Conservation (phyloP, 2,888 invertebrate genomes). For the Boloria euphrosyne region DNA sequence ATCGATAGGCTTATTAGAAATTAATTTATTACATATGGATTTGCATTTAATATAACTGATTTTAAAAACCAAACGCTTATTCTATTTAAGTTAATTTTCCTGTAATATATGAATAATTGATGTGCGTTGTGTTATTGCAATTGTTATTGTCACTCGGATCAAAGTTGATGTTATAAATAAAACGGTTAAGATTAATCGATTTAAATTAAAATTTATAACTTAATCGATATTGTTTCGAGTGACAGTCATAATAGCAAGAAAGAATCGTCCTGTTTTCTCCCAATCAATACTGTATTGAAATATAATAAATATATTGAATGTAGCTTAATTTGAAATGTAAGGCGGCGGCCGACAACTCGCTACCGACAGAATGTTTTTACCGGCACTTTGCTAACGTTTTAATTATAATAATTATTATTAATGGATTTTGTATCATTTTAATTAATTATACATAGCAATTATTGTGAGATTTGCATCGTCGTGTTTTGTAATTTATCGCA, state of each 20-base stretch:
- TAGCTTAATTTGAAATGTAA: constrained; percentile 7
- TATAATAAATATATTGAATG: neutral
- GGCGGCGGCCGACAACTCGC: constrained; percentile 33
- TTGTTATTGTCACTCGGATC: no score
- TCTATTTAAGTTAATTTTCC: constrained; percentile 10
- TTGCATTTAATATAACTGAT: constrained; percentile 10
- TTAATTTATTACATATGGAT: constrained; percentile 22
- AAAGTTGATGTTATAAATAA: no score
- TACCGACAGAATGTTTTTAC: constrained; percentile 57
- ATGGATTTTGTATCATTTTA: constrained; percentile 80
- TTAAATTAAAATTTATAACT: no score
- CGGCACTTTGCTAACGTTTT: constrained; percentile 74
- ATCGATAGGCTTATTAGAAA: constrained; percentile 13
- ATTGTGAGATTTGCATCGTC: constrained; percentile 73
- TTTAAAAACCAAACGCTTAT: constrained; percentile 17
- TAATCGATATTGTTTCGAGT: no score
- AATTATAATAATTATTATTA: constrained; percentile 71
- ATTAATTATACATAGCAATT: constrained; percentile 78
- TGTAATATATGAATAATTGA: constrained; percentile 11
- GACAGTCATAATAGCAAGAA: neutral
- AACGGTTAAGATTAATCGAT: no score
- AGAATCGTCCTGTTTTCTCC: neutral
- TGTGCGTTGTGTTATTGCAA: neutral
- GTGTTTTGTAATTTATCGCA: constrained; percentile 81
- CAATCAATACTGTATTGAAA: neutral